Evolutionary conservation across 2,797 vertebrate genomes (phyloP).

Genomic region (Gila robusta): DNA sequence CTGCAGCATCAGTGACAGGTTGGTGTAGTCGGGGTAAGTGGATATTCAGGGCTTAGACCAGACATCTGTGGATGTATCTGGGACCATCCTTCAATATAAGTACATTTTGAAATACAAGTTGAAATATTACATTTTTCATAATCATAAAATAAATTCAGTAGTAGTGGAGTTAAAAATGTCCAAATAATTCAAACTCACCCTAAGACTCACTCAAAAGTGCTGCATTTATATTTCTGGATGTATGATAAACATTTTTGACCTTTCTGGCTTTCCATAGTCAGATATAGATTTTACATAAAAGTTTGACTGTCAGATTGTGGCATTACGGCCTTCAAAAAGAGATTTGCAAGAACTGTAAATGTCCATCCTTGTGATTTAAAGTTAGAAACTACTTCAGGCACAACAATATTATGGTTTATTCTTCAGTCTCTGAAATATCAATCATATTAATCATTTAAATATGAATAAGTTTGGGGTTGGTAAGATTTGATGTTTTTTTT

Average conservation of each 20-base stretch:
- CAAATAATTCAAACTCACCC: neutral
- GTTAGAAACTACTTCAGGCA: too few relatives aligned
- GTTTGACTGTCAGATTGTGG: too few relatives aligned
- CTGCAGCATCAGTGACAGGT: conserved; percentile 67
- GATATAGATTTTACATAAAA: too few relatives aligned
- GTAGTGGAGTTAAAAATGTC: neutral
- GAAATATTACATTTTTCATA: neutral
- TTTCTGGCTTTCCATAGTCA: neutral
- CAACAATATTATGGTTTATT: neutral
- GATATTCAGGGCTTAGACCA: neutral
- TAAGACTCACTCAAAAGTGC: neutral
- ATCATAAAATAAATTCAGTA: neutral
- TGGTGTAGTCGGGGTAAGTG: conserved; percentile 53
- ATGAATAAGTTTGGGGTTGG: neutral
- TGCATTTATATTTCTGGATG: neutral
- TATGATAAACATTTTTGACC: neutral
- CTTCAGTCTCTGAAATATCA: neutral
- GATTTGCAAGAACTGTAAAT: too few relatives aligned
- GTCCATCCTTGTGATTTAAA: too few relatives aligned
- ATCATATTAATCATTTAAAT: neutral
- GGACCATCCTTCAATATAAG: neutral
- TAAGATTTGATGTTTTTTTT: neutral
- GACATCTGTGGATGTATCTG: conserved; percentile 11
- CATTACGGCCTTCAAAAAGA: too few relatives aligned
- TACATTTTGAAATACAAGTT: neutral